Evolutionary conservation across 2,797 vertebrate species (phyloP).

Genomic region (Malacoraja senta): DNA sequence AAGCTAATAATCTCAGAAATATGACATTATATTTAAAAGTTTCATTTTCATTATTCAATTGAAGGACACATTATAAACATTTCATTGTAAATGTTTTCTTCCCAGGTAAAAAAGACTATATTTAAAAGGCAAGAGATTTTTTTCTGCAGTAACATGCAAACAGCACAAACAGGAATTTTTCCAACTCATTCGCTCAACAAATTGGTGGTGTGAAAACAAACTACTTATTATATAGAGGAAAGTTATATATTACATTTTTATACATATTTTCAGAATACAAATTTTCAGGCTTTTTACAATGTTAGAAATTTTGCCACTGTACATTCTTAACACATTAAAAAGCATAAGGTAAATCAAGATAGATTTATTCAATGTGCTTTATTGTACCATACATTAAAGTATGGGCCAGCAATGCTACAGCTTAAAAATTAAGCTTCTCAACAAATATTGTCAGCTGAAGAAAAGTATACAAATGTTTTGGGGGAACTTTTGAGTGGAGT

Average conservation of each 20-base stretch:
- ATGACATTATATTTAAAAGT: neutral
- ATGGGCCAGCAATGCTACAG: neutral
- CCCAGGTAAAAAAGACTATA: neutral
- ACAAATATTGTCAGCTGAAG: conserved; percentile 1
- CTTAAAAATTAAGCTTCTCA: conserved; percentile 33
- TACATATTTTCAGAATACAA: conserved; percentile 36
- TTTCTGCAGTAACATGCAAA: conserved; percentile 6
- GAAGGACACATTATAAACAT: neutral
- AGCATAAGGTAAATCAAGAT: conserved; percentile 28
- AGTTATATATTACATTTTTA: conserved; percentile 37
- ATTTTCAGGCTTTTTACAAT: conserved; percentile 34
- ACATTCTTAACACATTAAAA: conserved; percentile 17
- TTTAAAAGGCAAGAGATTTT: neutral
- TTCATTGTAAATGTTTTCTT: neutral
- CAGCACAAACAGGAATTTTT: neutral
- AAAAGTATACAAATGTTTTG: conserved; percentile 27
- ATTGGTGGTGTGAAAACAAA: conserved; percentile 9
- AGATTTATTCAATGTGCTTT: conserved; percentile 22
- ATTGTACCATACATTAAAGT: conserved; percentile 29
- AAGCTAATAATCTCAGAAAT: neutral
- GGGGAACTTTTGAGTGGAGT: neutral
- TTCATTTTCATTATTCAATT: neutral
- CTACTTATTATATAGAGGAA: neutral
- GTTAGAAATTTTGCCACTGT: conserved; percentile 35
- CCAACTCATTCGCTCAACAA: neutral